phyloP scores from a whole-genome alignment of 30 jellyfish, hydroid and myxozoan genomes.

The Cassiopea andromeda region DNA sequence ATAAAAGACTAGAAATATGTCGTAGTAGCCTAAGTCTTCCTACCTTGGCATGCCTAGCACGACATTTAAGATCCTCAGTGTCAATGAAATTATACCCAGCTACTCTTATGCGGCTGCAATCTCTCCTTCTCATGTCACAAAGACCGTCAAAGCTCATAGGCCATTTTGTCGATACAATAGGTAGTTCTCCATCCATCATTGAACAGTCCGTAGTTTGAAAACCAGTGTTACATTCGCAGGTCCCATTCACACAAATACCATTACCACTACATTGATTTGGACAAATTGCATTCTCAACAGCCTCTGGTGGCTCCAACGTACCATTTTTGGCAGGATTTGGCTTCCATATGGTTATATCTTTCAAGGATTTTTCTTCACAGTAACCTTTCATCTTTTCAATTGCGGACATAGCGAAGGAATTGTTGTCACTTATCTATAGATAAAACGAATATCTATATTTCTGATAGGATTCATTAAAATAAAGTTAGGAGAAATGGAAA shows the following conservation, averaged over 20 bases:
- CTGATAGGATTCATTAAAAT: too few relatives aligned
- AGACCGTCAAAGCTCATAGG: conserved; percentile 59
- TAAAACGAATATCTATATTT: neutral
- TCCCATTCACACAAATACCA: conserved; percentile 87
- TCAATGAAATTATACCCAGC: conserved; percentile 83
- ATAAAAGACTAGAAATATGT: too few relatives aligned
- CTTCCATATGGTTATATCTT: conserved; percentile 67
- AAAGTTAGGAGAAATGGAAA: too few relatives aligned
- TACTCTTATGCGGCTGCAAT: conserved; percentile 76
- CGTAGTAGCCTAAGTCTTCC: too few relatives aligned
- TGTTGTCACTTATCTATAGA: conserved; percentile 65
- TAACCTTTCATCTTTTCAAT: conserved; percentile 42
- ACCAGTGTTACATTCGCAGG: conserved; percentile 78
- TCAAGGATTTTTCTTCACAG: conserved; percentile 78
- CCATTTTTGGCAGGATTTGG: conserved; percentile 68
- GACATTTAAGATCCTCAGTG: conserved; percentile 57
- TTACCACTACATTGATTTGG: conserved; percentile 88
- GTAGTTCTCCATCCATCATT: conserved; percentile 52
- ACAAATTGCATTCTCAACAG: conserved; percentile 73
- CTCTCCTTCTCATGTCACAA: conserved; percentile 85
- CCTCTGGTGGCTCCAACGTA: conserved; percentile 82
- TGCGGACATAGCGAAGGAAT: conserved; percentile 65
- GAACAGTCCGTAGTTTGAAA: conserved; percentile 89
- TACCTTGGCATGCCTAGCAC: conserved; percentile 68
- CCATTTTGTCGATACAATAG: conserved; percentile 62